phyloP scores from a whole-genome alignment of 2,113 vertebrate genomes.

The Mobula hypostoma region DNA sequence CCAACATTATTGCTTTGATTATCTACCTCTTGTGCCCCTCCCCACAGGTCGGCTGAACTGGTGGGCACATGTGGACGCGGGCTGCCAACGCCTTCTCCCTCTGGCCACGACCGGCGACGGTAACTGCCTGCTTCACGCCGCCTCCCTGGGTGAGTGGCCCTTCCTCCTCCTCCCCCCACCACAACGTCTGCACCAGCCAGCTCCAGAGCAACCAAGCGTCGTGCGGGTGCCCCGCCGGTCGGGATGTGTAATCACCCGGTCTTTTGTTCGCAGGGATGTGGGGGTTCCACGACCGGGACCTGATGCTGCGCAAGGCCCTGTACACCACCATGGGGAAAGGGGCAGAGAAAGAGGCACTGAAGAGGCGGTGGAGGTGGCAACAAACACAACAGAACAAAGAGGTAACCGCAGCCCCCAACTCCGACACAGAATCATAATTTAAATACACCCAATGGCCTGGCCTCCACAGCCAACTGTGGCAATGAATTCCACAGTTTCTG shows the following conservation, averaged over 20 bases:
- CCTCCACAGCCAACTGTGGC: too few relatives aligned
- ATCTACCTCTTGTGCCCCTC: background rate
- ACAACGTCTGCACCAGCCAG: too few relatives aligned
- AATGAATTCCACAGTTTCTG: too few relatives aligned
- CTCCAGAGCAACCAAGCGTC: too few relatives aligned
- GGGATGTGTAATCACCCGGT: background rate
- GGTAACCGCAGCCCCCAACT: slow-evolving; percentile 51
- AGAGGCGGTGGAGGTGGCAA: slow-evolving; percentile 89
- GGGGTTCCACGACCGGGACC: slow-evolving; percentile 91
- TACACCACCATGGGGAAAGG: slow-evolving; percentile 86
- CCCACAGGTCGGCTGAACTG: slow-evolving; percentile 84
- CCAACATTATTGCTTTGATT: background rate
- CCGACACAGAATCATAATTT: too few relatives aligned
- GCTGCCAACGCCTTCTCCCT: slow-evolving; percentile 82
- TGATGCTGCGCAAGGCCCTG: slow-evolving; percentile 85
- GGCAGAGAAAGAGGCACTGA: slow-evolving; percentile 74
- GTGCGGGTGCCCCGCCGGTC: too few relatives aligned
- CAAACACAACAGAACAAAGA: slow-evolving; percentile 97
- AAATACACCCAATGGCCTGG: too few relatives aligned
- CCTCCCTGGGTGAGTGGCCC: slow-evolving; percentile 74
- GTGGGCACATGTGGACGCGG: slow-evolving; percentile 83
- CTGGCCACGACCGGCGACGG: slow-evolving; percentile 90
- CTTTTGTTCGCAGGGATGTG: slow-evolving; percentile 76
- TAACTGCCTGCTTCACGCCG: slow-evolving; percentile 89
- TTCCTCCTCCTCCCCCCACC: too few relatives aligned